These are phyloP conservation scores for Lasioglossum villosulum DNA, from an alignment of 2,888 invertebrate species.

Conservation along the genomic window DNA sequence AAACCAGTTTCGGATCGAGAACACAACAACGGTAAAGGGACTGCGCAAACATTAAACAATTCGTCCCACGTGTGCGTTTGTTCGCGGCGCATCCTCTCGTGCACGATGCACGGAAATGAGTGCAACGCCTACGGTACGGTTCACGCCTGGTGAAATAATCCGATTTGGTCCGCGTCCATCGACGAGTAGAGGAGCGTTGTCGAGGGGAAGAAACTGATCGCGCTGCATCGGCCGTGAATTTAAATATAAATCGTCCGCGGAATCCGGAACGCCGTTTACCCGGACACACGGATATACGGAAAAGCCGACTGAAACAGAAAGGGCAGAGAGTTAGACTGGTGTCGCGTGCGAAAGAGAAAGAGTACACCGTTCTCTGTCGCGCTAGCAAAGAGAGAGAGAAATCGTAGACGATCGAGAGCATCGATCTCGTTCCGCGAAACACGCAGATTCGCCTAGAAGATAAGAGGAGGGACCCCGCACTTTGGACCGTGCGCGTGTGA, in stretches of 20 bases:
- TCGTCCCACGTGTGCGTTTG: constrained; percentile 22
- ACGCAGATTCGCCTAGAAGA: not conserved
- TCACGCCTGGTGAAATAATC: constrained; percentile 37
- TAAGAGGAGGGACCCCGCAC: not conserved
- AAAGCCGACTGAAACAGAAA: not conserved
- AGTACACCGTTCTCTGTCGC: not conserved
- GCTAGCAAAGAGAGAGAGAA: not conserved
- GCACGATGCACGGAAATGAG: constrained; percentile 50
- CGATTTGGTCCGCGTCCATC: constrained; percentile 23
- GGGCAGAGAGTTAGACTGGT: not conserved
- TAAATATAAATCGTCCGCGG: constrained; percentile 39
- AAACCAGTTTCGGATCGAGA: not conserved
- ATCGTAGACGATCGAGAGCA: constrained; percentile 9
- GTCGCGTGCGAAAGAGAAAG: not conserved
- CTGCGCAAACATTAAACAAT: not conserved
- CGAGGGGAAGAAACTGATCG: constrained; percentile 9
- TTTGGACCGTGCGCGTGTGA: constrained; percentile 27
- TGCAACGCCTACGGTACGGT: constrained; percentile 27
- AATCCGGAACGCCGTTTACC: not conserved
- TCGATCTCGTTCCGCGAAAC: not conserved
- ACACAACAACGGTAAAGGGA: not conserved
- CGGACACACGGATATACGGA: not conserved
- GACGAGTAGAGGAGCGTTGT: constrained; percentile 15
- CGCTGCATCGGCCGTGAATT: constrained; percentile 46
- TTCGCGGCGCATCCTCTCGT: constrained; percentile 18